Base-by-base conservation (phyloP, 1,140 invertebrate genomes). In the Belonocnema kinseyi region DNA sequence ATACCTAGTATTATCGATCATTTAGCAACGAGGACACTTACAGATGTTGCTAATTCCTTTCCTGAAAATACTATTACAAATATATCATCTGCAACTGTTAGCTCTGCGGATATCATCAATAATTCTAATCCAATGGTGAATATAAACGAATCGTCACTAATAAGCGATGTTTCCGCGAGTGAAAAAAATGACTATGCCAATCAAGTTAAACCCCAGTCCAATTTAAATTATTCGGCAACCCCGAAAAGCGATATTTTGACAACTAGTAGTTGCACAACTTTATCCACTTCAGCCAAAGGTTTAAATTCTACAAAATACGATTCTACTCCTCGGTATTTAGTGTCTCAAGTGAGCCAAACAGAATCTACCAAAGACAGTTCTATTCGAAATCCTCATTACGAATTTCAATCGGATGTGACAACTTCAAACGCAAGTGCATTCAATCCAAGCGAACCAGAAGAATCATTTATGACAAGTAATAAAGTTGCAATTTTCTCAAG, bases 1-100 rank as follows among this genome's bases (percentile, higher is more conserved):
- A 86, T 91, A 7, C 87, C 88, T 16, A 72, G 74, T 13, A 70
- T 76, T 21, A 50, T 72, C 10, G 66, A 58, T 12, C 82, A 85
- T 40, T 76, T 83, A 10, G 70, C 75, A 0, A 46, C 80, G 0
- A 79, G 78, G 66, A 14, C 80, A 40, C 82, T 66, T 5, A 80
- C 77, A 54, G 46, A 82, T 10, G 8, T 73, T 8, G 58, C 81
- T 50, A 53, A 83, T 33, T 73, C 79, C 2, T 78, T 77, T 73
- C 53, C 74, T 14, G 73, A 51, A 19, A 80, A 75, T 80, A 70
- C 79, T n/a, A 16, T 8, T 46, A 46, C 26, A 40, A 66, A 66
- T n/a, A 66, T 40, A 10, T 16, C 61, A 40, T 72, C 11, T 77
- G 52, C 54, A 17, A 50, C 13, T 58, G 70, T 58, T 19, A 72